Percentiles rank a stretch among this genome's conserved stretches.
phyloP scores from a whole-genome alignment of 2,797 vertebrate genomes.

The Thunnus albacares region DNA sequence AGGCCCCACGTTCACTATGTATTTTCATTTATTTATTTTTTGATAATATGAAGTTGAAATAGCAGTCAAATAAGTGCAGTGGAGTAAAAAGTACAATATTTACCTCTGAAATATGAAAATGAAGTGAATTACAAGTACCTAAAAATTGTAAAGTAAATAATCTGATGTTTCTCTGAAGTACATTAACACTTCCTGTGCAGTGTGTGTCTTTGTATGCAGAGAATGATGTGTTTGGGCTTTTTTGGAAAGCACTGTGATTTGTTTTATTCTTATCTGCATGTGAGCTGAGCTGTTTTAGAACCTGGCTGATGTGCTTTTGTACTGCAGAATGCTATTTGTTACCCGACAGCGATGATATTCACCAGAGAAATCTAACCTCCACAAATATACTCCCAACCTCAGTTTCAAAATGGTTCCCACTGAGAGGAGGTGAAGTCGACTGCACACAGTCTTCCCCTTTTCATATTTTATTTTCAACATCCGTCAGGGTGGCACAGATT shows the following conservation, averaged over 20 bases:
- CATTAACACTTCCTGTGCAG: too few species aligned
- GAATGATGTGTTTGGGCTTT: background rate
- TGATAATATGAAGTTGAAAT: background rate
- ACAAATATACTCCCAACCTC: conserved; percentile 20
- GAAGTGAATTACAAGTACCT: too few species aligned
- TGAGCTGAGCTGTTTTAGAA: conserved; percentile 30
- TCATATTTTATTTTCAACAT: conserved; percentile 67
- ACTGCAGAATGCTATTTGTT: conserved; percentile 27
- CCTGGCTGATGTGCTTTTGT: conserved; percentile 1
- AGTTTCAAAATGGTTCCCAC: conserved; percentile 32
- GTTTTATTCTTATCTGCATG: conserved; percentile 16
- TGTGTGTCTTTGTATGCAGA: too few species aligned
- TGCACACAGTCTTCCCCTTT: conserved; percentile 44
- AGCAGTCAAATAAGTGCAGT: too few species aligned
- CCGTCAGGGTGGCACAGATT: conserved; percentile 65
- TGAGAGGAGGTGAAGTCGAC: conserved; percentile 31
- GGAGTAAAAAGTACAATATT: too few species aligned
- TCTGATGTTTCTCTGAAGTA: background rate
- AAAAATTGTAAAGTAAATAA: too few species aligned
- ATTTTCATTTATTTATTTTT: too few species aligned
- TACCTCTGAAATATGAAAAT: too few species aligned
- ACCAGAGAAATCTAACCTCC: conserved; percentile 31
- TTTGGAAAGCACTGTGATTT: conserved; percentile 6
- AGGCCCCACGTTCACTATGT: too few species aligned
- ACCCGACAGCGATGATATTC: conserved; percentile 29